phyloP scores from a whole-genome alignment of 2,113 vertebrate genomes.

The Burhinus bistriatus region DNA sequence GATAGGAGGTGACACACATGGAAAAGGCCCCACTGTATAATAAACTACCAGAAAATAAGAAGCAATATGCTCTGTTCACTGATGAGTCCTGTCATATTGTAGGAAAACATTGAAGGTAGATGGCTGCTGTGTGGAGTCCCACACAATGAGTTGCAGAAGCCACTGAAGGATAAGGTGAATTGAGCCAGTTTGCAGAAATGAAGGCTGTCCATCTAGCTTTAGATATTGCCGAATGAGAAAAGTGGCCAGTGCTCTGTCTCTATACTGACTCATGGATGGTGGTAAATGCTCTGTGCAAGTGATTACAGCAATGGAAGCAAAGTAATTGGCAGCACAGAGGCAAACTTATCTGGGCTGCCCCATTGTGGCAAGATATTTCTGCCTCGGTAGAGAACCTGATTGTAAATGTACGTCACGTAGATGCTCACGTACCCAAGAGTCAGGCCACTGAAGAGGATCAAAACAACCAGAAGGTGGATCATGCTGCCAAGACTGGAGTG shows the following conservation, averaged over 20 bases:
- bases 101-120: neutral
- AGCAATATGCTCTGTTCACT: neutral
- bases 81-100: neutral
- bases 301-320: neutral
- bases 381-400: neutral
- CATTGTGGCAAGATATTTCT: neutral
- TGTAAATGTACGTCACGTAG: neutral
- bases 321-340: neutral
- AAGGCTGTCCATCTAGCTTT: neutral
- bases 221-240: neutral
- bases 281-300: neutral
- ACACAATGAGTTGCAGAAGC: neutral
- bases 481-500: neutral
- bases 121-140: neutral
- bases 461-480: neutral
- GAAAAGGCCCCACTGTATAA: neutral
- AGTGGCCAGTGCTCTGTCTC: neutral
- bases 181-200: neutral
- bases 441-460: neutral
- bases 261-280: neutral
- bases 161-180: neutral
- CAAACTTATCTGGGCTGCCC: neutral
- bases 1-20: neutral
- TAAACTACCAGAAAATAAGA: neutral
- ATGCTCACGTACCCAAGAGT: neutral